Base-by-base conservation (phyloP, 1,140 invertebrate species). In the Polyergus mexicanus region DNA sequence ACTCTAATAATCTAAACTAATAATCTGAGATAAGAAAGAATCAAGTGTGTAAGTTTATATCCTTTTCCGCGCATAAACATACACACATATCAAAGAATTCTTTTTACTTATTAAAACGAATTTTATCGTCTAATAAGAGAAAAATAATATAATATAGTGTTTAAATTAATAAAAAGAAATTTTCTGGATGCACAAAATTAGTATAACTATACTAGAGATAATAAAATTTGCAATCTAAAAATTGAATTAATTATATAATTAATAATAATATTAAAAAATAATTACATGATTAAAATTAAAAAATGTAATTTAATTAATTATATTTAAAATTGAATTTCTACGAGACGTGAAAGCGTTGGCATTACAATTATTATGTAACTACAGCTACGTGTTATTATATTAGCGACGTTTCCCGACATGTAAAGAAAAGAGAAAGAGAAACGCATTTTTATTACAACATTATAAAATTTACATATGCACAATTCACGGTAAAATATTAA, bases 371-470 rank as follows among this genome's bases (percentile, higher is more conserved):
- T 10, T 56, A 51, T 41, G 2, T n/a, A 54, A 51, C 28, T 60
- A 51, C 35, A 63, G 11, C 35, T 10, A 5, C 10, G 11, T 4
- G 16, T 35, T 3, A n/a, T 75, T 16, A 10, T 44, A 28, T 58
- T 38, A 44, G 32, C 25, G 6, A 5, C 28, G n/a, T 41, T 28
- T 71, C 19, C 13, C 35, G 25, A 44, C 47, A 77, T 68, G 19
- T 56, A 25, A 56, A 51, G 25, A 44, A 47, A 41, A 1, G 28
- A 3, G 32, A 63, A 65, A 92, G 91, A 93, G 91, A 92, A 85
- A 92, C 92, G 87, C 90, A 78, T 89, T 92, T 93, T 94, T 94
- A 94, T 94, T 94, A 94, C 92, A 94, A 94, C 91, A 92, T 94
- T 94, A 94, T 93, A 94, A 94, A 94, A 94, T 93, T 92, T 93